Percentiles rank a stretch among this genome's conserved stretches.
Conservation (phyloP, 2,888 invertebrate species). For the Heliconius aoede region DNA sequence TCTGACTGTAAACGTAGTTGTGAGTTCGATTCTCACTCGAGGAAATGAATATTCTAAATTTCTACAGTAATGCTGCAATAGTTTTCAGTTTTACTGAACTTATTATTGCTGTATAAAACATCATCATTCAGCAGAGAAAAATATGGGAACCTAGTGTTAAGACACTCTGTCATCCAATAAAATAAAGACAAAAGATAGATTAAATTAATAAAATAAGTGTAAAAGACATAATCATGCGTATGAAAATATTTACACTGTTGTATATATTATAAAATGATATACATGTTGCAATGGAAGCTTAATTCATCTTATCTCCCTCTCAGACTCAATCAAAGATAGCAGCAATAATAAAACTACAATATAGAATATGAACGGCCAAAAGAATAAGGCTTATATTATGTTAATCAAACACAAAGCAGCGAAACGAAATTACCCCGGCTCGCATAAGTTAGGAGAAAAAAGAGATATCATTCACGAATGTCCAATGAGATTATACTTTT, state of each 20-base stretch:
- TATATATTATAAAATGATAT: too few relatives aligned
- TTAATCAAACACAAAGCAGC: conserved; percentile 53
- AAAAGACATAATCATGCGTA: too few relatives aligned
- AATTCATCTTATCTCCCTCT: neutral
- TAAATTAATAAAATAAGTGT: too few relatives aligned
- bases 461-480: conserved; percentile 66
- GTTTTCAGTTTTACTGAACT: too few relatives aligned
- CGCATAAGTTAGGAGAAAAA: conserved; percentile 57
- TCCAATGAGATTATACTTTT: conserved; percentile 64
- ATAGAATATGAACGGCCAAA: conserved; percentile 37
- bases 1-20: neutral
- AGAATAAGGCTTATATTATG: conserved; percentile 49
- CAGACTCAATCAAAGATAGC: conserved; percentile 21
- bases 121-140: too few relatives aligned
- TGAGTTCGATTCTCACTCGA: neutral
- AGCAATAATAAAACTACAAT: conserved; percentile 42
- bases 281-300: neutral
- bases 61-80: too few relatives aligned
- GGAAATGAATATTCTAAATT: neutral
- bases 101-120: too few relatives aligned
- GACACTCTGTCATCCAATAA: too few relatives aligned
- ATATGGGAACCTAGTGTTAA: too few relatives aligned
- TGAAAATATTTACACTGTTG: too few relatives aligned
- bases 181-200: too few relatives aligned
- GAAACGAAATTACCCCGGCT: conserved; percentile 52